Evolutionary conservation across 30 jellyfish, hydroid and myxozoan genomes (phyloP).

Genomic region (Pseudorhiza aurosa): DNA sequence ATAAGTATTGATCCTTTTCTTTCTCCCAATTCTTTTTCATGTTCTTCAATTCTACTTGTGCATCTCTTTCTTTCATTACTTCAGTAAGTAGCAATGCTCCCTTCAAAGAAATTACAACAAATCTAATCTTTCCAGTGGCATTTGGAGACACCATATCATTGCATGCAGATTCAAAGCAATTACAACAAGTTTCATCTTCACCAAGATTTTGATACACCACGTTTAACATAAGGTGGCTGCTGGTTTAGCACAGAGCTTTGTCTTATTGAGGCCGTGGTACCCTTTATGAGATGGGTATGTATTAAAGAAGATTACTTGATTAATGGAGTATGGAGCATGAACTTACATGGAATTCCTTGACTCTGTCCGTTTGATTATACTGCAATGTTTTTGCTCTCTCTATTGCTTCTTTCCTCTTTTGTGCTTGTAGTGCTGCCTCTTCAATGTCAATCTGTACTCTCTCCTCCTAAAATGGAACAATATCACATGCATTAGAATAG

Average conservation of each 20-base stretch:
- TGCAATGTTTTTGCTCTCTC: slow-evolving; percentile 92
- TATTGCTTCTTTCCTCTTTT: slow-evolving; percentile 89
- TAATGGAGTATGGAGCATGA: too few relatives aligned
- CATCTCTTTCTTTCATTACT: slow-evolving; percentile 96
- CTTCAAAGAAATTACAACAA: slow-evolving; percentile 18
- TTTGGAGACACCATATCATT: too few relatives aligned
- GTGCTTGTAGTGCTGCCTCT: slow-evolving; percentile 92
- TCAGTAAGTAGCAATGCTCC: slow-evolving; percentile 93
- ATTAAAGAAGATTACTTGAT: too few relatives aligned
- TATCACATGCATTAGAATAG: too few relatives aligned
- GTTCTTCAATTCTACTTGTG: slow-evolving; percentile 86
- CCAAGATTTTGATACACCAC: too few relatives aligned
- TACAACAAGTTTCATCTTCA: too few relatives aligned
- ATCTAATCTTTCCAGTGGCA: too few relatives aligned
- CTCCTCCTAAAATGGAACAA: slow-evolving; percentile 51
- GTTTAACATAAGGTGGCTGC: too few relatives aligned
- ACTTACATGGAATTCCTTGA: slow-evolving; percentile 94
- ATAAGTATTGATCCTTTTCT: slow-evolving; percentile 69
- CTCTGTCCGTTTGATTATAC: slow-evolving; percentile 96
- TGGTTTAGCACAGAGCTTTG: too few relatives aligned
- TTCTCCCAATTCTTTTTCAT: slow-evolving; percentile 72
- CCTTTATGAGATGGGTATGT: too few relatives aligned
- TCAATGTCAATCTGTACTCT: slow-evolving; percentile 84
- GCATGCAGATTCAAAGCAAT: too few relatives aligned
- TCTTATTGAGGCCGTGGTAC: too few relatives aligned